Evolutionary conservation across 2,888 invertebrate species (phyloP).

Genomic region (Lasioglossum figueresi): DNA sequence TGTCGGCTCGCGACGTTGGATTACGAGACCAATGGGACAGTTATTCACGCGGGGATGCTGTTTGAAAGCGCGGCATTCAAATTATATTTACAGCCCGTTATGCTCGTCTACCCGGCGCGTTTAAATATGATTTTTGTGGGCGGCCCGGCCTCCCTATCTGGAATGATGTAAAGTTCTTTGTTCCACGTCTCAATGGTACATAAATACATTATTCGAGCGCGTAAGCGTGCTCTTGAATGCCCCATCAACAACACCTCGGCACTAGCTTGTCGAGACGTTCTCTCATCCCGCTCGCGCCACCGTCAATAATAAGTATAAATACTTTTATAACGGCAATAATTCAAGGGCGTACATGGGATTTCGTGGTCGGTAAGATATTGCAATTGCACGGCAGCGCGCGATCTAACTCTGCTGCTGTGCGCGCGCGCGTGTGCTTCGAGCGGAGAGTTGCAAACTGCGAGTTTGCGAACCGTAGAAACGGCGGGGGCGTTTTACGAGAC

Average conservation of each 20-base stretch:
- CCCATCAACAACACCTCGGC: conserved; percentile 45
- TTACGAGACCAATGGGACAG: conserved; percentile 4
- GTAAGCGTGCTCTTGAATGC: conserved; percentile 32
- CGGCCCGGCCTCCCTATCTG: background rate
- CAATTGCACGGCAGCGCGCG: conserved; percentile 24
- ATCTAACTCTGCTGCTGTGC: background rate
- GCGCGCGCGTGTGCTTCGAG: background rate
- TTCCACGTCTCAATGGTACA: conserved; percentile 36
- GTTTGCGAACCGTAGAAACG: conserved; percentile 25
- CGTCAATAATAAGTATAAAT: conserved; percentile 57
- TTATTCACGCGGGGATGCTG: background rate
- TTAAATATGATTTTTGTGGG: conserved; percentile 3
- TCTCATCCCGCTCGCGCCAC: conserved; percentile 14
- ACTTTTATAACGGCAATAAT: conserved; percentile 57
- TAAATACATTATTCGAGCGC: conserved; percentile 48
- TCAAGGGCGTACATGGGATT: conserved; percentile 30
- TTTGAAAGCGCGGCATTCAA: background rate
- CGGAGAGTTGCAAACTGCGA: background rate
- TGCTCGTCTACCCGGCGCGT: background rate
- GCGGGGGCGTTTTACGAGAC: conserved; percentile 61
- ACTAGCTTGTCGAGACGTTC: background rate
- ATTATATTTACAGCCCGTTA: conserved; percentile 8
- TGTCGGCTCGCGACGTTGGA: background rate
- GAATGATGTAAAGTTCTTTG: conserved; percentile 41
- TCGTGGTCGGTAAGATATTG: conserved; percentile 42